Base-by-base conservation (phyloP, 2,888 invertebrate species). In the Blera fallax region DNA sequence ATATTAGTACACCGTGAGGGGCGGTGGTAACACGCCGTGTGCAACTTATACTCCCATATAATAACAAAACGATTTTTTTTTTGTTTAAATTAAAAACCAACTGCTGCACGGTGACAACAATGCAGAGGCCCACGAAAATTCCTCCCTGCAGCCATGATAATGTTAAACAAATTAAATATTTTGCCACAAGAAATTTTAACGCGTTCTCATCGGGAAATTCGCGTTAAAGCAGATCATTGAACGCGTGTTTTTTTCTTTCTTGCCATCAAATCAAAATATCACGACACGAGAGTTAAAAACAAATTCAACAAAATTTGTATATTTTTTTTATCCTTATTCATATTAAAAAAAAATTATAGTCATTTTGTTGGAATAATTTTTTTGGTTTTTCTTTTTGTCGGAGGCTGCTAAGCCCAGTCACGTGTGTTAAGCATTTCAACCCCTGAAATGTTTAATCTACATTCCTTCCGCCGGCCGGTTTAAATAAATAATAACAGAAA, bases 91-190 rank as follows among this genome's bases (percentile, higher is more conserved):
- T 8, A 50, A 56, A 56, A 52, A 65, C n/a, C 48, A 14, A 48
- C 72, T 43, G 67, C 65, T 64, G 34, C 21, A 64, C 37, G 56
- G 32, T 64, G 45, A 64, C 37, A 50, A 24, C 60, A 64, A 56
- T 67, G 58, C 58, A 50, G 50, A 40, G 16, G 34, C 34, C 34
- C 5, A 40, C 50, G 18, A 40, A 73, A 73, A 50, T 34, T 14
- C 56, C 58, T 14, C 14, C 27, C 65, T 34, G 48, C 67, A 65
- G 24, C 45, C 72, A 62, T 81, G 76, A 77, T 54, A 76, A 85
- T 81, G 67, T 72, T 77, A 50, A 81, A 72, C 76, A 81, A 85
- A 85, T 77, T 85, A 54, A 65, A 85, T 77, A 67, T 72, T 67
- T 72, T 67, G 65, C 70, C 67, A 48, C 70, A 62, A 77, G 69